Evolutionary conservation across 2,113 vertebrate species (phyloP), one percentile per base, ranked within the genome.

Genomic region (Vireo altiloquus): DNA sequence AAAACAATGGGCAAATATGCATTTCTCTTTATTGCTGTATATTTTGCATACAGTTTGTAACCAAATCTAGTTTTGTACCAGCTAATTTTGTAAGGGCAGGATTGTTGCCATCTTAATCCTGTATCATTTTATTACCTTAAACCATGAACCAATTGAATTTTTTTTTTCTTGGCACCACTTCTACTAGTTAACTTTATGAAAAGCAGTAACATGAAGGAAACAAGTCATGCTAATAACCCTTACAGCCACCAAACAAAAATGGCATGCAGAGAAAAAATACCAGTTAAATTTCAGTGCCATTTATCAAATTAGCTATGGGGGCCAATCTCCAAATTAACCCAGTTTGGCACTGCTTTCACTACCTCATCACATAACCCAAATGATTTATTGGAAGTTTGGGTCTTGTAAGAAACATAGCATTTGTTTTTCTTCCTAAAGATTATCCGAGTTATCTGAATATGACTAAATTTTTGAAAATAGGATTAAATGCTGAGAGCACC

Each of bases 1-100:
- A 93, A 96, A 96, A 96, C 74, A 96, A 96, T 19, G 18, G 87
- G 68, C 63, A 96, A 85, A 87, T 76, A 82, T 76, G 61, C 74
- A 86, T 94, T 56, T 96, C 83, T 88, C n/a, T 92, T 60, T 82
- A 82, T 47, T 75, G 39, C 64, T 72, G 77, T 64, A 31, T 76
- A 47, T 89, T 89, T 86, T 80, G 44, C 56, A 75, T 52, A 57
- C 15, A 63, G 54, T 74, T 91, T 50, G 35, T 40, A 52, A 89
- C 57, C 13, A 72, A 11, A 22, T n/a, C 39, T 44, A 53, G 23
- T 86, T 93, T 63, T 80, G 50, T 31, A 68, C 16, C 10, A 65
- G 17, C 20, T 39, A 70, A 54, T 49, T 88, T 72, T 74, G 53
- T 76, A 63, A 86, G 69, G 61, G n/a, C 50, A 60, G 11, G 27